Evolutionary conservation across 2,888 invertebrate species (phyloP), one percentile per base, ranked within the genome.

Genomic region (Drosophila nr. perissopoda): DNA sequence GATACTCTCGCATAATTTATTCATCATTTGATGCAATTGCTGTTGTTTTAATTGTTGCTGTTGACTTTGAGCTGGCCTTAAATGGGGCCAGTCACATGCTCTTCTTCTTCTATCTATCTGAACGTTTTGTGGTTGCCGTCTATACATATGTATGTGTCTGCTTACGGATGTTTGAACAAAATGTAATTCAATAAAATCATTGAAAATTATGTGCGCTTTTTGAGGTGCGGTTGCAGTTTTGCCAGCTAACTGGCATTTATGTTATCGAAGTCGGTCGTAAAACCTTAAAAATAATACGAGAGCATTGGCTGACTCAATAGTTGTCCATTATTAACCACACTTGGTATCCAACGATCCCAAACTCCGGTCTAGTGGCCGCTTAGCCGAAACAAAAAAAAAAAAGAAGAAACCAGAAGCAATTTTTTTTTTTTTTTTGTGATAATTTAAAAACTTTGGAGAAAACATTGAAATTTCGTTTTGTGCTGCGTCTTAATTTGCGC

Each of bases 171-270:
- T 29, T 56, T n/a, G 56, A 52, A n/a, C 58, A 56, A 78, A 81
- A 81, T 69, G 69, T 68, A 78, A 73, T 81, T 69, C 77, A 66
- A 76, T 72, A 65, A 80, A 83, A 72, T 81, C 61, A 61, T 66
- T 40, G 53, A 64, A 67, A 65, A 56, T 58, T 56, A 63, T 77
- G 57, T 61, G 60, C 34, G 25, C 38, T 51, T 72, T 56, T 51
- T 33, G 49, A 48, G 67, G 25, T 29, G 33, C 29, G 29, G 40
- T 11, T 40, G 31, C 34, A n/a, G 51, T 59, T 10, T 56, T 56
- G 38, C 34, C 48, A 48, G 25, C 16, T 29, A 40, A 36, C 49
- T 63, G 52, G 21, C 51, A 62, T 65, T 62, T 52, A 18, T 51
- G 63, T 33, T 48, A 64, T 63, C 33, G 53, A 56, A 56, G n/a